Evolutionary conservation across 2,888 invertebrate genomes (phyloP).

Genomic region (Tetrapedia diversipes): DNA sequence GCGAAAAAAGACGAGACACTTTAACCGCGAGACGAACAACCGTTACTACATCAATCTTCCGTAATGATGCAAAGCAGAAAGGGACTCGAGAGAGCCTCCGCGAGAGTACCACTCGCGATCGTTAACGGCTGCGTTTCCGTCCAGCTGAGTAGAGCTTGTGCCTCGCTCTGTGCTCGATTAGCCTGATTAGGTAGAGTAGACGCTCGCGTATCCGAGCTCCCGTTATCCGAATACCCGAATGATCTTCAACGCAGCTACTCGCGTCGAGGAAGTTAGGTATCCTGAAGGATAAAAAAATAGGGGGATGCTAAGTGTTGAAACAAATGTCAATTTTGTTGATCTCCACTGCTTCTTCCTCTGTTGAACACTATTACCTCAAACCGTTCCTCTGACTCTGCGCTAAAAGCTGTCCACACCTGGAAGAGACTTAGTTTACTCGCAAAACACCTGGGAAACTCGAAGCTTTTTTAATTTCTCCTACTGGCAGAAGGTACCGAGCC

Average conservation of each 20-base stretch:
- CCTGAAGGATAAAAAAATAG: too few species aligned
- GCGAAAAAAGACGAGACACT: slow-evolving; percentile 49
- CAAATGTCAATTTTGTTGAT: too few species aligned
- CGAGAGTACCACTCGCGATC: slow-evolving; percentile 31
- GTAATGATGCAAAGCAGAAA: slow-evolving; percentile 58
- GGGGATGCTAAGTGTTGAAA: too few species aligned
- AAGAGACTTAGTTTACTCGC: neutral
- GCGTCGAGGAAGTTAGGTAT: too few species aligned
- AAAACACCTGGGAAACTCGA: neutral
- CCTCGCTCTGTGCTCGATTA: neutral
- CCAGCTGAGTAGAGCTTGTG: neutral
- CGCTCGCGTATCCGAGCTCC: too few species aligned
- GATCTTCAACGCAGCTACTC: too few species aligned
- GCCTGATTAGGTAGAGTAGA: neutral
- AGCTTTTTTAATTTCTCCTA: slow-evolving; percentile 1
- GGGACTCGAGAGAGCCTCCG: slow-evolving; percentile 9
- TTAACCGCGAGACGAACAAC: slow-evolving; percentile 55
- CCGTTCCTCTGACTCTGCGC: too few species aligned
- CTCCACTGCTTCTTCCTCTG: too few species aligned
- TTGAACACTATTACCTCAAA: too few species aligned
- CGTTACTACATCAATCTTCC: slow-evolving; percentile 62
- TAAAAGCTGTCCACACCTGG: too few species aligned
- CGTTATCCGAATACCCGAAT: too few species aligned
- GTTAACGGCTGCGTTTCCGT: slow-evolving; percentile 46
- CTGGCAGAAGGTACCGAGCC: neutral